Percentiles rank a stretch among this genome's conserved stretches.
Conservation (phyloP, 2,113 vertebrate species). For the Festucalex cinctus region DNA sequence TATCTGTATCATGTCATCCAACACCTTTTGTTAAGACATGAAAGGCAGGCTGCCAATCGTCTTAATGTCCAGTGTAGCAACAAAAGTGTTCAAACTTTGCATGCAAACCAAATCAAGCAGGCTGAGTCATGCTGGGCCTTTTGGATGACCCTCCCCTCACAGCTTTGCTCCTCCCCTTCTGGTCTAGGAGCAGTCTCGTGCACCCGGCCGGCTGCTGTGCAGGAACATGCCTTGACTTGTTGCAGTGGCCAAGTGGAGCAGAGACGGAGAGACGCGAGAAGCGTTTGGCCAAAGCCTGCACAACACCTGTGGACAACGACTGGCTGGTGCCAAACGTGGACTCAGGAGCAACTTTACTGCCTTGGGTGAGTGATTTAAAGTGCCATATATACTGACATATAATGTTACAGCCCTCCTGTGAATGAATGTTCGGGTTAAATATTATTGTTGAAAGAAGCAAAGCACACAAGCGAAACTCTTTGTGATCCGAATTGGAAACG, state of each 20-base stretch:
- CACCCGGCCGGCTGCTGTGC: constrained; percentile 53
- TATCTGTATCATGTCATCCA: neutral
- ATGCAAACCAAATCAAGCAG: constrained; percentile 42
- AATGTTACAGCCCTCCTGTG: constrained; percentile 14
- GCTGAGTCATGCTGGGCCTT: constrained; percentile 66
- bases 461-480: neutral
- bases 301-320: constrained; percentile 4
- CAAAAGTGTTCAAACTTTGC: constrained; percentile 25
- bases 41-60: neutral
- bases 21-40: neutral
- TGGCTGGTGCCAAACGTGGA: constrained; percentile 13
- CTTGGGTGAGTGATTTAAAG: constrained; percentile 13
- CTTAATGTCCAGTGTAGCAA: constrained; percentile 7
- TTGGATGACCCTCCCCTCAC: constrained; percentile 54
- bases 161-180: constrained; percentile 66
- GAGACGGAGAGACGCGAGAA: constrained; percentile 21
- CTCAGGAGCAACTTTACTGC: constrained; percentile 19
- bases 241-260: constrained; percentile 51
- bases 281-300: constrained; percentile 23
- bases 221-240: constrained; percentile 80
- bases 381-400: constrained; percentile 16
- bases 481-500: constrained; percentile 13
- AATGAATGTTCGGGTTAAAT: constrained; percentile 16
- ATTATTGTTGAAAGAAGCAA: neutral
- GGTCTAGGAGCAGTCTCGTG: constrained; percentile 52